Evolutionary conservation across 2,797 vertebrate species (phyloP).

Genomic region (Chromis chromis): DNA sequence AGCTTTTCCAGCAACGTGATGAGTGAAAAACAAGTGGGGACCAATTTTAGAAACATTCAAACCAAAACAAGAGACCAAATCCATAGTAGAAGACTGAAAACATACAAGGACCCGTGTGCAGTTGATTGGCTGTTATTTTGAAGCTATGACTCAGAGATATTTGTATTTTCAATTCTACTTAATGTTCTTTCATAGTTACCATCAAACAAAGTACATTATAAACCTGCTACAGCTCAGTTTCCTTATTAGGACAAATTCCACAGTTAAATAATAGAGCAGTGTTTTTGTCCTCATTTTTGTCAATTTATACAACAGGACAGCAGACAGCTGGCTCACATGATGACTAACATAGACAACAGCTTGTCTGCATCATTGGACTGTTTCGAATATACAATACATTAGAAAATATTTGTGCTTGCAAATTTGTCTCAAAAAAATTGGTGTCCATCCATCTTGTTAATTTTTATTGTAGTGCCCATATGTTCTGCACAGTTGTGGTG

Average conservation of each 20-base stretch:
- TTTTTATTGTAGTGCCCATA: conserved; percentile 6
- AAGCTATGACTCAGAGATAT: conserved; percentile 24
- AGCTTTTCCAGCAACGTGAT: conserved; percentile 28
- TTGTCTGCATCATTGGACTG: conserved; percentile 22
- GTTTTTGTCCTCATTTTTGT: conserved; percentile 12
- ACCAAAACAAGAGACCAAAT: conserved; percentile 20
- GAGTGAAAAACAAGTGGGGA: conserved; percentile 24
- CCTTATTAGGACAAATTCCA: not conserved
- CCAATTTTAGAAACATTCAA: conserved; percentile 33
- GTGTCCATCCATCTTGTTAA: not conserved
- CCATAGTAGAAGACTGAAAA: conserved; percentile 10
- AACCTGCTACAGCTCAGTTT: not conserved
- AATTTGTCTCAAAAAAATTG: conserved; percentile 15
- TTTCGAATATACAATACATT: conserved; percentile 6
- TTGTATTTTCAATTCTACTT: too few relatives aligned
- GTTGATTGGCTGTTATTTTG: conserved; percentile 10
- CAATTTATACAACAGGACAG: not conserved
- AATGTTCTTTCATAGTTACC: not conserved
- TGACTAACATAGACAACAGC: conserved; percentile 44
- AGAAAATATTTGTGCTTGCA: conserved; percentile 3
- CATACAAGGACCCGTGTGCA: not conserved
- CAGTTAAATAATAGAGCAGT: not conserved
- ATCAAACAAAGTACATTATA: not conserved
- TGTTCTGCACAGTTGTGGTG: conserved; percentile 1
- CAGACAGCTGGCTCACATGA: conserved; percentile 40